A percentile compares a stretch with the other conserved stretches of the same genome.
phyloP scores from a whole-genome alignment of 2,797 vertebrate species.

The Mycteria americana region DNA sequence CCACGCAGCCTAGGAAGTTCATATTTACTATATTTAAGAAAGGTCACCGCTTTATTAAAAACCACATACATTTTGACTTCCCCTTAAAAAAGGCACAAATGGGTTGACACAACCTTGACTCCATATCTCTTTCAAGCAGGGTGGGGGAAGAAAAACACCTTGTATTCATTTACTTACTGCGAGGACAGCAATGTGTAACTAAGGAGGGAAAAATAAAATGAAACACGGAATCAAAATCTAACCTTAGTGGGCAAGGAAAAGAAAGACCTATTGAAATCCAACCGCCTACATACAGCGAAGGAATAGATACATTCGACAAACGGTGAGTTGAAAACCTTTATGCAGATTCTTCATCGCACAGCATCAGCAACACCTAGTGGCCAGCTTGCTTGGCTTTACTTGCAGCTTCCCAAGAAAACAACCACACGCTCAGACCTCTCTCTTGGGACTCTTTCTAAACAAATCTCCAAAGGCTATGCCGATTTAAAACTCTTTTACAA shows the following conservation, averaged over 20 bases:
- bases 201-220: conserved; percentile 33
- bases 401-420: not conserved
- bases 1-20: not conserved
- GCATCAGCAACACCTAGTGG: conserved; percentile 74
- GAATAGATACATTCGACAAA: not conserved
- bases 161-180: conserved; percentile 82
- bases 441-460: not conserved
- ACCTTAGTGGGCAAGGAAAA: not conserved
- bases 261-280: not conserved
- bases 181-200: conserved; percentile 86
- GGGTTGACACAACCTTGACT: not conserved
- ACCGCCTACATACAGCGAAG: not conserved
- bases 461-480: not conserved
- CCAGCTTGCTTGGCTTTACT: not conserved
- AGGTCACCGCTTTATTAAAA: not conserved
- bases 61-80: not conserved
- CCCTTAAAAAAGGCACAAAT: not conserved
- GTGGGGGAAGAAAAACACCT: not conserved
- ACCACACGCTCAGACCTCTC: not conserved
- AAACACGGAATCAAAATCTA: conserved; percentile 28
- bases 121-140: not conserved
- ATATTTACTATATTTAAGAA: not conserved
- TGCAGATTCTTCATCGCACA: not conserved
- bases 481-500: not conserved
- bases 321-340: not conserved